Evolutionary conservation across 2,113 vertebrate species (phyloP).

Genomic region (Tautogolabrus adspersus): DNA sequence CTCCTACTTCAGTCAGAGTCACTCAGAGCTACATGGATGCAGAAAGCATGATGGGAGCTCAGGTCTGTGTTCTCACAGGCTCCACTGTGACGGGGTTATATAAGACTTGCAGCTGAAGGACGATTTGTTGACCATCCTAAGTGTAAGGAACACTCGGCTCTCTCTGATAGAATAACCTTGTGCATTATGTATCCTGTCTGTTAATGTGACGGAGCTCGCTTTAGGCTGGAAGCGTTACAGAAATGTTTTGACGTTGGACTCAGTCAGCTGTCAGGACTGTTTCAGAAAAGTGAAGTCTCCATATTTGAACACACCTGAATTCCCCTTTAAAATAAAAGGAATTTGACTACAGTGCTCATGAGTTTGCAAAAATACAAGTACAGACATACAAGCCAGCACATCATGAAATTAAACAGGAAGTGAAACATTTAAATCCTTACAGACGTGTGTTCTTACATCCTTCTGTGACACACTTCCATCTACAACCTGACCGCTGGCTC

Average conservation of each 20-base stretch:
- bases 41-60: background rate
- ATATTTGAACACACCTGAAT: background rate
- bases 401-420: no score
- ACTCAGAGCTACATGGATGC: background rate
- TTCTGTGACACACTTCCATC: no score
- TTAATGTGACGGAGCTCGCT: background rate
- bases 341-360: no score
- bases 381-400: no score
- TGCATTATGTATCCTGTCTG: background rate
- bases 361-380: no score
- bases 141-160: background rate
- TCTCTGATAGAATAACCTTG: background rate
- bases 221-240: background rate
- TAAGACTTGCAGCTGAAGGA: background rate
- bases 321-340: no score
- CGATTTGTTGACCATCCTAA: background rate
- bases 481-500: no score
- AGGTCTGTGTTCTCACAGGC: background rate
- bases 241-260: no score
- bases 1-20: no score
- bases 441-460: background rate
- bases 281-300: background rate
- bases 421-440: no score
- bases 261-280: background rate
- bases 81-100: background rate